Percentiles rank a stretch among this genome's conserved stretches.
Conservation (phyloP, 2,888 invertebrate species). For the Lucinisca nassula region DNA sequence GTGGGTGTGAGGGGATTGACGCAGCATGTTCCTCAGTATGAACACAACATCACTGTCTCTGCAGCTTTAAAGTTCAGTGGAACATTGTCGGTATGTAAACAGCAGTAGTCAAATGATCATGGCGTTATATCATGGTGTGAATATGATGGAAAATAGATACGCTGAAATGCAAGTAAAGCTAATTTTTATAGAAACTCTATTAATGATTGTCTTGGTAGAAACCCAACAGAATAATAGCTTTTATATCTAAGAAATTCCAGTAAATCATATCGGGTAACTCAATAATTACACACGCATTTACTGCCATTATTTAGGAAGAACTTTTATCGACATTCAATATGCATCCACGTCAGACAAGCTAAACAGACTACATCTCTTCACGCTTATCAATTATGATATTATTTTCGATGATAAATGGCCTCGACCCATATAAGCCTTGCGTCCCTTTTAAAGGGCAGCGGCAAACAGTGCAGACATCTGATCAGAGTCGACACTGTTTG, state of each 20-base stretch:
- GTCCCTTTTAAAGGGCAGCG: not conserved
- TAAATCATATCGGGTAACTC: not conserved
- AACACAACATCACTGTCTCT: too few species aligned
- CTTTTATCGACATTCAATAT: conserved; percentile 16
- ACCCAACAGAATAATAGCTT: not conserved
- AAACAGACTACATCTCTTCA: not conserved
- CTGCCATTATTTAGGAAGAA: not conserved
- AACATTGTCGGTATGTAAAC: too few species aligned
- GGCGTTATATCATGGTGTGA: too few species aligned
- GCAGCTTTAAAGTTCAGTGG: too few species aligned
- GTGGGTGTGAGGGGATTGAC: too few species aligned
- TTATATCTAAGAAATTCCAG: conserved; percentile 2
- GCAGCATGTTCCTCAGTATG: too few species aligned
- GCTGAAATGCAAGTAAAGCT: conserved; percentile 4
- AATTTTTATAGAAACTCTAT: not conserved
- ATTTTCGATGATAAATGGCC: not conserved
- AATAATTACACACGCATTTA: conserved; percentile 1
- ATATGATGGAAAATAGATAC: not conserved
- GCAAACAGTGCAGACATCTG: too few species aligned
- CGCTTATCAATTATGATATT: conserved; percentile 4
- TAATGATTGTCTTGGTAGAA: not conserved
- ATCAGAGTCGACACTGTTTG: too few species aligned
- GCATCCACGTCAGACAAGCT: not conserved
- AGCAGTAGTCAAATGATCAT: too few species aligned
- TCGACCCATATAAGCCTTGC: not conserved